Evolutionary conservation across 1,140 invertebrate genomes (phyloP), one percentile per base, ranked within the genome.

Genomic region (Hypsibius dujardini): DNA sequence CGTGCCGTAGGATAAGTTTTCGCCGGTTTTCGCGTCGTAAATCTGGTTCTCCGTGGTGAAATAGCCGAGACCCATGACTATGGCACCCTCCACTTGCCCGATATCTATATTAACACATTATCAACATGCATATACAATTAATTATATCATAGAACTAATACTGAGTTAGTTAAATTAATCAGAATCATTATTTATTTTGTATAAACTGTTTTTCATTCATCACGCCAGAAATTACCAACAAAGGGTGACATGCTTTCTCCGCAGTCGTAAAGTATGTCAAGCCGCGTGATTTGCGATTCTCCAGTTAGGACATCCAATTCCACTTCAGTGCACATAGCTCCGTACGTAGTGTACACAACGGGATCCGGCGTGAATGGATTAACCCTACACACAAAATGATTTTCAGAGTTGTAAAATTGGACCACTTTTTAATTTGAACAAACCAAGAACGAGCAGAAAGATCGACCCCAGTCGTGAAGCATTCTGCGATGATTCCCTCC

Each of bases 71-170:
- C 50, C 50, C 50, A 56, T 56, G 1, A 91, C 81, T 77, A 90
- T 90, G 1, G 87, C 87, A 2, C 89, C 91, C 82, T 93, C 90
- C 1, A 87, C 82, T 81, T 95, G 90, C 46, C 90, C 90, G 40
- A 93, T 81, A 77, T 94, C 91, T 46, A 91, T 79, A 70, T n/a
- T n/a, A n/a, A n/a, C n/a, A n/a, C n/a, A n/a, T n/a, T n/a, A n/a
- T n/a, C n/a, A n/a, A n/a, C n/a, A n/a, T n/a, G n/a, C n/a, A n/a
- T n/a, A n/a, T n/a, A n/a, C n/a, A n/a, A n/a, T n/a, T n/a, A n/a
- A n/a, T n/a, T n/a, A n/a, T n/a, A n/a, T n/a, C n/a, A n/a, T n/a
- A n/a, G n/a, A n/a, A n/a, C n/a, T n/a, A n/a, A n/a, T n/a, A n/a
- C n/a, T n/a, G n/a, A n/a, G n/a, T n/a, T n/a, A n/a, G n/a, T n/a